Conservation (phyloP, 1,140 invertebrate species). For the Pachyrhynchus sulphureomaculatus region DNA sequence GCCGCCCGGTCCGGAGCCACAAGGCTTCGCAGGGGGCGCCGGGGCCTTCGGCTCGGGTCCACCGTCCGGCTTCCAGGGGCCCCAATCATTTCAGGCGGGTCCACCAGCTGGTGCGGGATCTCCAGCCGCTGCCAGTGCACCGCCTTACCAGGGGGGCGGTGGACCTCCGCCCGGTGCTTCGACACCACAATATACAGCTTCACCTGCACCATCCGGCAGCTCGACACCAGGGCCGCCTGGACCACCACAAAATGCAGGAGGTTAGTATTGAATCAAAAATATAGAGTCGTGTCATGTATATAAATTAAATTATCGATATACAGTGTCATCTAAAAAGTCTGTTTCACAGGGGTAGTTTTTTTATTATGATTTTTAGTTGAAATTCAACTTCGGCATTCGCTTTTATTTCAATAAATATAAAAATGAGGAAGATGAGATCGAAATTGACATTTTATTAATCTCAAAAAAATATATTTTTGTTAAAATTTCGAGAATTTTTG, state of each 20-base stretch:
- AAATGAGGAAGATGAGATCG: too few species aligned
- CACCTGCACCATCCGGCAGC: slow-evolving; percentile 73
- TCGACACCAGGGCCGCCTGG: slow-evolving; percentile 69
- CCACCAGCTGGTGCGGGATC: slow-evolving; percentile 65
- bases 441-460: too few species aligned
- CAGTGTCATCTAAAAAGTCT: too few species aligned
- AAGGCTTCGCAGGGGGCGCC: slow-evolving; percentile 60
- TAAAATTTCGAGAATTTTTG: too few species aligned
- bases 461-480: too few species aligned
- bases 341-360: too few species aligned
- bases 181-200: slow-evolving; percentile 73
- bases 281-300: too few species aligned
- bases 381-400: too few species aligned
- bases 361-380: too few species aligned
- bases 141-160: slow-evolving; percentile 64
- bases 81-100: slow-evolving; percentile 59
- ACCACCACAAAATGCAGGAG: slow-evolving; percentile 57
- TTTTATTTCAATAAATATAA: too few species aligned
- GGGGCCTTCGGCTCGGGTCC: slow-evolving; percentile 57
- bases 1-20: slow-evolving; percentile 63
- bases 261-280: slow-evolving; percentile 3
- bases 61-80: slow-evolving; percentile 61
- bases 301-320: too few species aligned
- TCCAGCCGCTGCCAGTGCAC: slow-evolving; percentile 58
- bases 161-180: slow-evolving; percentile 69